Percentiles rank a stretch among this genome's conserved stretches.
phyloP scores from a whole-genome alignment of 2,113 vertebrate species.

The Seriola rivoliana region DNA sequence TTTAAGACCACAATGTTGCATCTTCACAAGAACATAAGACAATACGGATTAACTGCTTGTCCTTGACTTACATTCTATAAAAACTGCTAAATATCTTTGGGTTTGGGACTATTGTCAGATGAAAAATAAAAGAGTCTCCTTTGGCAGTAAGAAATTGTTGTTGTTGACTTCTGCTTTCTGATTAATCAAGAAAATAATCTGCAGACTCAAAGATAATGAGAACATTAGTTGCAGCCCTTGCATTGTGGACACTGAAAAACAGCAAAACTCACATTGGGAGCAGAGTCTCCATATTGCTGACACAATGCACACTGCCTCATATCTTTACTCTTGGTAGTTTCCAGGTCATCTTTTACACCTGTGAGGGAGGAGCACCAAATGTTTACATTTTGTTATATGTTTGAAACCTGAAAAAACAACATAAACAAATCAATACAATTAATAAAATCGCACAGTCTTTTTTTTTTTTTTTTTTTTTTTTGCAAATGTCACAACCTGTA shows the following conservation, averaged over 20 bases:
- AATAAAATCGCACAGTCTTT: background rate
- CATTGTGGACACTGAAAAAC: background rate
- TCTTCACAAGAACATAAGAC: background rate
- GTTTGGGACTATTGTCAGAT: too few relatives aligned
- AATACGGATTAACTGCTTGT: background rate
- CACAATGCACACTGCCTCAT: constrained; percentile 89
- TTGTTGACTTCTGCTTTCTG: too few relatives aligned
- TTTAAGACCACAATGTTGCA: too few relatives aligned
- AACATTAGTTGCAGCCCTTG: background rate
- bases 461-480: too few relatives aligned
- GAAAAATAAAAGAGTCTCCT: too few relatives aligned
- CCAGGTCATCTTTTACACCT: constrained; percentile 64
- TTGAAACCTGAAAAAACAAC: background rate
- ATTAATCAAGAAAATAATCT: background rate
- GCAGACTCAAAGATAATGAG: background rate
- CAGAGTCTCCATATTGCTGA: constrained; percentile 88
- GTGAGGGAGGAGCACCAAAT: background rate
- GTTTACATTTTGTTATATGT: background rate
- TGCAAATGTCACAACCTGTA: background rate
- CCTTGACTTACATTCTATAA: background rate
- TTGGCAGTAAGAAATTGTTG: too few relatives aligned
- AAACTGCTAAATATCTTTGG: too few relatives aligned
- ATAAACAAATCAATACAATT: background rate
- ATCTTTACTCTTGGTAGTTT: constrained; percentile 78
- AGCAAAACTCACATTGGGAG: constrained; percentile 83